Percentiles rank a stretch among this genome's conserved stretches.
Conservation (phyloP, 2,797 vertebrate genomes). For the Heteromormyrus szaboi region DNA sequence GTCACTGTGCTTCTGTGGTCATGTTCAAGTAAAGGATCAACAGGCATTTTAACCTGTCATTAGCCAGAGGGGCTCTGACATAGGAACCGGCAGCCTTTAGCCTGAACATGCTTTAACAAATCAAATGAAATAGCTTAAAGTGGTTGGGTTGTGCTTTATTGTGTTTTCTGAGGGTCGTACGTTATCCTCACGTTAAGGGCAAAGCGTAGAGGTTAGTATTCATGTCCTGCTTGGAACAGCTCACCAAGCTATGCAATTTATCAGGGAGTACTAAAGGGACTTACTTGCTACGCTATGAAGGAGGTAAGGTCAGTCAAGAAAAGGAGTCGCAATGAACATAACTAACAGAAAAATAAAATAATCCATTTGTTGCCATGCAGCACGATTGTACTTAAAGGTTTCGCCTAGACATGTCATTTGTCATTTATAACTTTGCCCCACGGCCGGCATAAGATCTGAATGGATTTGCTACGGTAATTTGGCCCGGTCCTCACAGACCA, state of each 20-base stretch:
- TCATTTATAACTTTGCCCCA: not conserved
- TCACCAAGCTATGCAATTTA: not conserved
- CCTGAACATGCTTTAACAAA: not conserved
- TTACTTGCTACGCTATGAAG: not conserved
- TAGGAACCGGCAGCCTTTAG: not conserved
- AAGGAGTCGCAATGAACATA: not conserved
- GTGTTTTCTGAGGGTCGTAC: not conserved
- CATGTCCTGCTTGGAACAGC: not conserved
- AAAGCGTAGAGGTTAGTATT: not conserved
- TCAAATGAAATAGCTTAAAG: not conserved
- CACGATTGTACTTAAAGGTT: not conserved
- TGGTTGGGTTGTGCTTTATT: not conserved
- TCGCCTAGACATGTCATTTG: no score
- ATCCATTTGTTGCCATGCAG: not conserved
- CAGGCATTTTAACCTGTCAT: not conserved
- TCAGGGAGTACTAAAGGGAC: not conserved
- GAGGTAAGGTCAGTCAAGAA: not conserved
- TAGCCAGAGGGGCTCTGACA: not conserved
- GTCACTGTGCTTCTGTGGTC: not conserved
- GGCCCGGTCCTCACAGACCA: not conserved
- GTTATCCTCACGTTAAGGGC: not conserved
- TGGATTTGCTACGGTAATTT: not conserved
- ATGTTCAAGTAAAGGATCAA: not conserved
- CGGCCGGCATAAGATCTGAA: not conserved
- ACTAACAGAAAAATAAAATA: not conserved